Conservation (phyloP, 2,888 invertebrate species). For the Aporophyla lueneburgensis region DNA sequence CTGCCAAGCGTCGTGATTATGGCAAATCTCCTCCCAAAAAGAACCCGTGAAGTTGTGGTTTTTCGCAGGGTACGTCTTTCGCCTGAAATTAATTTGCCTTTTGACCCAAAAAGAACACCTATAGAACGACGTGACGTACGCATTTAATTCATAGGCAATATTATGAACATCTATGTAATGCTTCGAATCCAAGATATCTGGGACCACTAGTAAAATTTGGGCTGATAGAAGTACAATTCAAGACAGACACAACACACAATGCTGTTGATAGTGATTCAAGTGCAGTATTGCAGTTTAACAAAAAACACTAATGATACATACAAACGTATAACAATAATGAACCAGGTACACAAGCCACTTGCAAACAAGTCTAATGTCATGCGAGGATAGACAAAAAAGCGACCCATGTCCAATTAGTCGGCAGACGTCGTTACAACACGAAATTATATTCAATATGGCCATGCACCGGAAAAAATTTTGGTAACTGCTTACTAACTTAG, state of each 20-base stretch:
- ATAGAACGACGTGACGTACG: not conserved
- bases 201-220: not conserved
- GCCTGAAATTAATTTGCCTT: not conserved
- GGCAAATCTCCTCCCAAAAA: no score
- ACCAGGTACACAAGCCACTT: not conserved
- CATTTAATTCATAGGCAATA: not conserved
- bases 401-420: conserved; percentile 71
- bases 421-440: conserved; percentile 66
- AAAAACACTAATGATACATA: not conserved
- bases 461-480: conserved; percentile 60
- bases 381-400: conserved; percentile 59
- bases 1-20: no score
- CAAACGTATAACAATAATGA: conserved; percentile 1
- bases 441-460: conserved; percentile 66
- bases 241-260: not conserved
- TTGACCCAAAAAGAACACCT: not conserved
- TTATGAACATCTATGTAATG: not conserved
- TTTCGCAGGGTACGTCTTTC: no score
- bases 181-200: not conserved
- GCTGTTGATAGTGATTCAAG: not conserved
- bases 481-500: conserved; percentile 16
- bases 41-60: no score
- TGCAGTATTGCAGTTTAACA: conserved; percentile 10
- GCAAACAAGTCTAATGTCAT: conserved; percentile 25
- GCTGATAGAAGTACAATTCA: not conserved